phyloP scores from a whole-genome alignment of 2,797 vertebrate genomes.

The Urocyon cinereoargenteus region DNA sequence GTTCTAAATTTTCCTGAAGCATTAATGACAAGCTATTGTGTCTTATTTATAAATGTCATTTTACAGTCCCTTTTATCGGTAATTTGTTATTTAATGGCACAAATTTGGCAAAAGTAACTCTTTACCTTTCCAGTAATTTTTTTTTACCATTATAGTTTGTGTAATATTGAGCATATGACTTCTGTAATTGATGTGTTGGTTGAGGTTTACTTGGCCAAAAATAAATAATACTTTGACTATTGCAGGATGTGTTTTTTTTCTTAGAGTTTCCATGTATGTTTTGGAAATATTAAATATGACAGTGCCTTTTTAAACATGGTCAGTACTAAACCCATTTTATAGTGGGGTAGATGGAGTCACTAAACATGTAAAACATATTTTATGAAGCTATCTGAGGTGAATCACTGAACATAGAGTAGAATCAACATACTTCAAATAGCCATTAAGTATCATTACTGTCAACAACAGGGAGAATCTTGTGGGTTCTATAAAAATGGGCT shows the following conservation, averaged over 20 bases:
- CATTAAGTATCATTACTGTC: conserved; percentile 24
- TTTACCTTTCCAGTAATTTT: conserved; percentile 25
- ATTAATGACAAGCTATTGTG: neutral
- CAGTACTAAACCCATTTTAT: conserved; percentile 54
- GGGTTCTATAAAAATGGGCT: conserved; percentile 13
- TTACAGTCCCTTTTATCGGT: conserved; percentile 16
- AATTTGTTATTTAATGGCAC: neutral
- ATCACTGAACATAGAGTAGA: neutral
- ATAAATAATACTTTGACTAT: conserved; percentile 7
- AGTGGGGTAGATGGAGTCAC: conserved; percentile 49
- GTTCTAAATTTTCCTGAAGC: conserved; percentile 1
- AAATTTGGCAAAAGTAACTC: conserved; percentile 45
- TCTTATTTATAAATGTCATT: neutral
- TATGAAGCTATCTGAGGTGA: conserved; percentile 39
- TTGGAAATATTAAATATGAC: conserved; percentile 54
- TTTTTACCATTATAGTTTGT: conserved; percentile 9
- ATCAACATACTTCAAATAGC: conserved; percentile 35
- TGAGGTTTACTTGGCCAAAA: neutral
- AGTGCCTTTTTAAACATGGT: conserved; percentile 34
- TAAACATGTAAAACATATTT: conserved; percentile 54
- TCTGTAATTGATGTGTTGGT: conserved; percentile 12
- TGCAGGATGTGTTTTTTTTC: neutral
- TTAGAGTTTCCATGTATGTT: neutral
- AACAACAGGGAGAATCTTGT: neutral
- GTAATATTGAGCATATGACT: neutral